Conservation (phyloP, 2,113 vertebrate species). For the Peromyscus leucopus region DNA sequence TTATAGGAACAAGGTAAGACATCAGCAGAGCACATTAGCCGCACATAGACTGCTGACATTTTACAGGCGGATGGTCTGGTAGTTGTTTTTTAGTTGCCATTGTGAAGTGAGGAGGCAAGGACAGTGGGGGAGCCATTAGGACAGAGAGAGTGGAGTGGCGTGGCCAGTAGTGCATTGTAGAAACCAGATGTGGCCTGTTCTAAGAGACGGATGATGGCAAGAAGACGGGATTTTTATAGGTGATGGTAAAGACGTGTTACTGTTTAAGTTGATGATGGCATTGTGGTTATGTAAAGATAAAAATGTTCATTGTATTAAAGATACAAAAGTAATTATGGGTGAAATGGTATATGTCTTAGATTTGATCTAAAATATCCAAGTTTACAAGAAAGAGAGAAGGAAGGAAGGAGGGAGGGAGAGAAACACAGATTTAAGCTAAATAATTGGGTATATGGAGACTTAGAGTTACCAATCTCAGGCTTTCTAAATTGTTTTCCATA, state of each 20-base stretch:
- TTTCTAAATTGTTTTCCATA: conserved; percentile 27
- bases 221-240: background rate
- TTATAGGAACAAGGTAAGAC: background rate
- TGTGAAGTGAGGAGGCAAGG: background rate
- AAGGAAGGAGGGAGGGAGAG: too few relatives aligned
- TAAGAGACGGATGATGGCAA: background rate
- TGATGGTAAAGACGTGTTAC: background rate
- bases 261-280: background rate
- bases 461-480: background rate
- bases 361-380: background rate
- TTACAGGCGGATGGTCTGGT: background rate
- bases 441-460: background rate
- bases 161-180: background rate
- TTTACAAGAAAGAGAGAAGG: background rate
- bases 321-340: background rate
- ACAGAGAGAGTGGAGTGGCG: background rate
- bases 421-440: background rate
- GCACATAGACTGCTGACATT: background rate
- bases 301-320: background rate
- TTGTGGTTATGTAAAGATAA: background rate
- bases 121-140: background rate
- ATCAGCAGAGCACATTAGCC: background rate
- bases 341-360: background rate
- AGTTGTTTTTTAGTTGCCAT: background rate
- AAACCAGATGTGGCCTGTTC: background rate